phyloP scores from a whole-genome alignment of 2,113 vertebrate species.

The Erpornis zantholeuca region DNA sequence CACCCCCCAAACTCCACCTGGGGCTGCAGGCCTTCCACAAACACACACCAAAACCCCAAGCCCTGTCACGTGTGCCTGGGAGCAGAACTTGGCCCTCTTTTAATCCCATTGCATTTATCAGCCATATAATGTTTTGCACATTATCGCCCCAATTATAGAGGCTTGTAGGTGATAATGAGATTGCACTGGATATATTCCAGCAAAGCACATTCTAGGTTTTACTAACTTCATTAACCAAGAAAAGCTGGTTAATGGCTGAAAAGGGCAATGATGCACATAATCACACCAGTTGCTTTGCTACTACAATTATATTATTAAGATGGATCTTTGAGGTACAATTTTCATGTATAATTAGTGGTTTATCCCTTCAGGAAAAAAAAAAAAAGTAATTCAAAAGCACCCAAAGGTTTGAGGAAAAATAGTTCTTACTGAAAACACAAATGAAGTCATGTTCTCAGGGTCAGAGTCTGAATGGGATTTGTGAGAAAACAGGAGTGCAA shows the following conservation, averaged over 20 bases:
- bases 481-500: neutral
- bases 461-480: neutral
- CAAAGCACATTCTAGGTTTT: conserved; percentile 52
- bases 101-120: conserved; percentile 3
- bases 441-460: neutral
- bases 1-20: neutral
- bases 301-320: conserved; percentile 56
- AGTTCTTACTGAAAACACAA: neutral
- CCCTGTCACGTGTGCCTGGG: neutral
- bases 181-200: conserved; percentile 51
- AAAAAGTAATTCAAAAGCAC: neutral
- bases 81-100: neutral
- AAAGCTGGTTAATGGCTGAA: conserved; percentile 59
- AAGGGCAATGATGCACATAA: conserved; percentile 59
- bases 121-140: conserved; percentile 12
- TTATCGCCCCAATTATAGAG: conserved; percentile 51
- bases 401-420: neutral
- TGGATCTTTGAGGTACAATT: conserved; percentile 44
- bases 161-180: conserved; percentile 63
- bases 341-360: conserved; percentile 39
- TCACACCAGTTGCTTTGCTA: conserved; percentile 54
- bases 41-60: neutral
- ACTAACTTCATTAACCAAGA: conserved; percentile 63
- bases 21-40: neutral
- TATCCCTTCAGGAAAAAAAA: neutral